A percentile compares a stretch with the other conserved stretches of the same genome.
Conservation (phyloP, 2,888 invertebrate genomes). For the Bellardia bayeri region DNA sequence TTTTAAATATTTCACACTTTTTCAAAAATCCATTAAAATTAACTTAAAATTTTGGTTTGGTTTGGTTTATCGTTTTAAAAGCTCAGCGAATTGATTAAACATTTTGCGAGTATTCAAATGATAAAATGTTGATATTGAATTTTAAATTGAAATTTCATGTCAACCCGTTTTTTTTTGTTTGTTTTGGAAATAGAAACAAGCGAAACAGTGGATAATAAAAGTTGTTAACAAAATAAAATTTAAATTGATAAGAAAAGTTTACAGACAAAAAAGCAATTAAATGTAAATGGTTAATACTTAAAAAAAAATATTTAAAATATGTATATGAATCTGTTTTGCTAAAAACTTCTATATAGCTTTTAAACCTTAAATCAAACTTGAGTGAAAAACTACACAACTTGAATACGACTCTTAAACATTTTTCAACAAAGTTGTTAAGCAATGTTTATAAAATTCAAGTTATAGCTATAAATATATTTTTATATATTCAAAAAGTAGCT, state of each 20-base stretch:
- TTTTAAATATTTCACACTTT: no score
- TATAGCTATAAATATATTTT: no score
- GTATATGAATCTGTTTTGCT: no score
- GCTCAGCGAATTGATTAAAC: not conserved
- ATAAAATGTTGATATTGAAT: not conserved
- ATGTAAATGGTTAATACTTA: no score
- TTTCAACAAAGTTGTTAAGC: no score
- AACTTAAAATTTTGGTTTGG: not conserved
- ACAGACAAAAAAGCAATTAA: not conserved
- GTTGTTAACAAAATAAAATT: not conserved
- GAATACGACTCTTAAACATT: no score
- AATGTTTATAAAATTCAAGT: no score
- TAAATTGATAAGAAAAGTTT: not conserved
- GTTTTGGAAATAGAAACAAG: not conserved
- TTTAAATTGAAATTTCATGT: constrained; percentile 6
- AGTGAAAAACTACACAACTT: no score
- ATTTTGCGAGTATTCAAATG: not conserved
- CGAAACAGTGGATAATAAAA: not conserved
- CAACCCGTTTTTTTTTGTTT: not conserved
- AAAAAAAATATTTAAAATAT: no score
- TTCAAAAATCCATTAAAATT: not conserved
- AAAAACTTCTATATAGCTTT: no score
- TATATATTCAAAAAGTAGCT: no score
- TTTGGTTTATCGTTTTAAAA: not conserved
- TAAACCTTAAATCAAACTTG: no score